Evolutionary conservation across 2,797 vertebrate species (phyloP).

Genomic region (Anguilla pacifica): DNA sequence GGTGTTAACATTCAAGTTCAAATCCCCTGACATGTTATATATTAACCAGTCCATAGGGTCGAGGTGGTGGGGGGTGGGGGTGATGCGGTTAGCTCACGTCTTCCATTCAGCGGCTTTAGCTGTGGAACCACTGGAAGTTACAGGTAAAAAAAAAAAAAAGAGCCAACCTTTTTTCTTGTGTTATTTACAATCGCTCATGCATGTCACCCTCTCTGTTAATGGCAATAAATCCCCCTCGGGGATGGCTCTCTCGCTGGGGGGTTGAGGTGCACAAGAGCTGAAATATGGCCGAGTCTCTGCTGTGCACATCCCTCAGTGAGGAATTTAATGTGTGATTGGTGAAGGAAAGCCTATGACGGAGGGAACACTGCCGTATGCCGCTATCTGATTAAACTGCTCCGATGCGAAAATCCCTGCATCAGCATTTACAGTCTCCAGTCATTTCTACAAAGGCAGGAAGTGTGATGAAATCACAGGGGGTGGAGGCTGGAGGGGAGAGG

Average conservation of each 20-base stretch:
- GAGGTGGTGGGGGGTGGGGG: not conserved
- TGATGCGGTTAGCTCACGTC: not conserved
- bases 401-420: slow-evolving; percentile 11
- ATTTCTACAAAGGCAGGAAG: not conserved
- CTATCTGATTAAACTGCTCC: slow-evolving; percentile 19
- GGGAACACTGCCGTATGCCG: not conserved
- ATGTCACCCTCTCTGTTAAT: slow-evolving; percentile 3
- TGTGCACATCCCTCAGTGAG: slow-evolving; percentile 20
- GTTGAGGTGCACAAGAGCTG: not conserved
- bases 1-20: not conserved
- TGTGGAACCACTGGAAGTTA: not conserved
- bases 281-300: slow-evolving; percentile 4
- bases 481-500: not conserved
- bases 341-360: not conserved
- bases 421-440: slow-evolving; percentile 7
- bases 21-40: not conserved
- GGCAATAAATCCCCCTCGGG: slow-evolving; percentile 8
- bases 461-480: not conserved
- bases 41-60: not conserved
- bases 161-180: not conserved
- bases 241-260: not conserved
- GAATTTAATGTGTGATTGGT: not conserved
- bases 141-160: not conserved
- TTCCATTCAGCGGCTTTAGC: not conserved
- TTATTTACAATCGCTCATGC: slow-evolving; percentile 17